Conservation (phyloP, 2,888 invertebrate species). For the Scaptodrosophila latifasciaeformis region DNA sequence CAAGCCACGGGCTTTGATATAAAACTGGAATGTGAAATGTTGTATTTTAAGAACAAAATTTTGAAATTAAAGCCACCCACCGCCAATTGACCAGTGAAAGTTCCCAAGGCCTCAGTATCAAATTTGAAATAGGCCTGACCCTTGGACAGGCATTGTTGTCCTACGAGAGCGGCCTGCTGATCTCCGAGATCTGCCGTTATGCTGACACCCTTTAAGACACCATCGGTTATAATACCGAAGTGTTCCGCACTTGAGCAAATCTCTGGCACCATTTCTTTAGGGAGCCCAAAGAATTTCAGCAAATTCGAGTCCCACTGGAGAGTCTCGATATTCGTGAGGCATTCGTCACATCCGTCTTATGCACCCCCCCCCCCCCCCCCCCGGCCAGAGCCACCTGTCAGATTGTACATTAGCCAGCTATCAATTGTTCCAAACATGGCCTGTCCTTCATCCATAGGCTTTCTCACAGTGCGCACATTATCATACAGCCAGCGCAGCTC, state of each 20-base stretch:
- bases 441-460: conserved; percentile 82
- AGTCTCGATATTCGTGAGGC: conserved; percentile 94
- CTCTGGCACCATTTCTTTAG: conserved; percentile 87
- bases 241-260: conserved; percentile 95
- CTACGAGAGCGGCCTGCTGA: conserved; percentile 96
- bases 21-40: conserved; percentile 75
- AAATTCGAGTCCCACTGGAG: conserved; percentile 91
- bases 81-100: conserved; percentile 79
- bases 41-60: too few species aligned
- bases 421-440: conserved; percentile 96
- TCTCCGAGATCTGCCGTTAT: conserved; percentile 95
- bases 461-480: conserved; percentile 86
- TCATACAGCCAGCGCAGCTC: conserved; percentile 96
- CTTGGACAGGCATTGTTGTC: conserved; percentile 91
- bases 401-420: conserved; percentile 96
- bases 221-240: conserved; percentile 81
- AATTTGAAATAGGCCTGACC: conserved; percentile 82
- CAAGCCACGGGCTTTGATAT: conserved; percentile 77
- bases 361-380: conserved; percentile 84
- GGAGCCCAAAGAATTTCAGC: conserved; percentile 90
- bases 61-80: conserved; percentile 44
- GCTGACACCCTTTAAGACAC: conserved; percentile 82
- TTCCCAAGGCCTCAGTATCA: conserved; percentile 78
- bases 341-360: conserved; percentile 97
- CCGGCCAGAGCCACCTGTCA: conserved; percentile 87